Conservation (phyloP, 2,113 vertebrate genomes). For the Callopanchax toddi region DNA sequence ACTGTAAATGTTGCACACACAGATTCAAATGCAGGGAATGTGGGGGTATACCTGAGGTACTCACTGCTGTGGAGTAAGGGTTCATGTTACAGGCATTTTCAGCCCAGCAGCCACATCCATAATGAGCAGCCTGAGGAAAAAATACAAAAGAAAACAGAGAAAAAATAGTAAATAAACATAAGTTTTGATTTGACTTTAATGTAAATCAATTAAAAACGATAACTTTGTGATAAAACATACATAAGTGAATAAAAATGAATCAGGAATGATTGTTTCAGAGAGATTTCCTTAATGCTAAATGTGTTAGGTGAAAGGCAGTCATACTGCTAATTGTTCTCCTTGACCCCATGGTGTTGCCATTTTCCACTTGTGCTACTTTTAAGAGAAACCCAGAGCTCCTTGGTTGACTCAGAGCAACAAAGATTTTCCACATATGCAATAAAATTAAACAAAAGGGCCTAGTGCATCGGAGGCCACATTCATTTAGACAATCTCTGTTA, state of each 20-base stretch:
- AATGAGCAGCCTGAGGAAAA: slow-evolving; percentile 91
- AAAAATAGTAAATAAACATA: slow-evolving; percentile 9
- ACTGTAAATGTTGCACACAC: not conserved
- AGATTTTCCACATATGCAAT: not conserved
- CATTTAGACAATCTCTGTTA: slow-evolving; percentile 6
- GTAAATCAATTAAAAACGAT: not conserved
- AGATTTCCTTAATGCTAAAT: slow-evolving; percentile 7
- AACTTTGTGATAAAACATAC: not conserved
- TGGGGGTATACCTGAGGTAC: slow-evolving; percentile 96
- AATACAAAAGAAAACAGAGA: slow-evolving; percentile 30
- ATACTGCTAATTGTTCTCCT: slow-evolving; percentile 26
- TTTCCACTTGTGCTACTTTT: slow-evolving; percentile 23
- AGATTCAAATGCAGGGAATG: slow-evolving; percentile 12
- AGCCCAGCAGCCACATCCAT: slow-evolving; percentile 99
- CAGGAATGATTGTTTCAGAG: too few relatives aligned
- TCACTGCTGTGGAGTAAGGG: slow-evolving; percentile 98
- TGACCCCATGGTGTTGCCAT: not conserved
- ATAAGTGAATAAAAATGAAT: not conserved
- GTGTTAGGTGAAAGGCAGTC: slow-evolving; percentile 19
- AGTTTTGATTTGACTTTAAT: not conserved
- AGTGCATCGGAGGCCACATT: not conserved
- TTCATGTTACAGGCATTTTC: slow-evolving; percentile 92
- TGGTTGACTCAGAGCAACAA: slow-evolving; percentile 17
- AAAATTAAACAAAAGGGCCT: not conserved
- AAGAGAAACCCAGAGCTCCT: slow-evolving; percentile 10